Percentiles rank a stretch among this genome's conserved stretches.
These are phyloP conservation scores for Tenualosa ilisha DNA, from an alignment of 2,797 vertebrate species.

Conservation along the genomic window DNA sequence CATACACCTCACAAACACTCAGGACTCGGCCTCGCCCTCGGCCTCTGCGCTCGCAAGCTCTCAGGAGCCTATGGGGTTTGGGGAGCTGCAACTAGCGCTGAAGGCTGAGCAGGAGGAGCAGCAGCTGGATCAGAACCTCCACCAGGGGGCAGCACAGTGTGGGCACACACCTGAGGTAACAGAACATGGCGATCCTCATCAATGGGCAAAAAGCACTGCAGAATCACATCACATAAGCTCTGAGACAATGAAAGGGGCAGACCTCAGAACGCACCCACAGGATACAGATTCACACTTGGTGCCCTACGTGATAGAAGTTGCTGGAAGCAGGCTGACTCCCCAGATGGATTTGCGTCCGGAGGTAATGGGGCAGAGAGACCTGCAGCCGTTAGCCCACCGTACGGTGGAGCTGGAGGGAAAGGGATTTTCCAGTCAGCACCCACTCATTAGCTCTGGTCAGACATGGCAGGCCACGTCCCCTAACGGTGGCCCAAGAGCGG, in stretches of 20 bases:
- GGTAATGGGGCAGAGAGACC: not conserved
- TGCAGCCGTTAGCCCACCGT: not conserved
- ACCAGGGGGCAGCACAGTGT: not conserved
- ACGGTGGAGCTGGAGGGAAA: not conserved
- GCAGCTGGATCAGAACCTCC: not conserved
- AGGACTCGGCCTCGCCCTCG: not conserved
- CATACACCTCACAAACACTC: not conserved
- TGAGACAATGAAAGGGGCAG: not conserved
- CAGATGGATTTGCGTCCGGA: not conserved
- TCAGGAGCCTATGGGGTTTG: not conserved
- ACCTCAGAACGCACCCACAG: not conserved
- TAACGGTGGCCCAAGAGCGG: not conserved
- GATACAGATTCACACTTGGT: not conserved
- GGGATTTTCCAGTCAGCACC: not conserved
- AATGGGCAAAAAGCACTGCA: not conserved
- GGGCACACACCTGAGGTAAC: not conserved
- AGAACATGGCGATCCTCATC: not conserved
- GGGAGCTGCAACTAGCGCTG: slow-evolving; percentile 13
- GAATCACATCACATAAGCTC: not conserved
- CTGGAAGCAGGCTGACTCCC: not conserved
- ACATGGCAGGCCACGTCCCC: not conserved
- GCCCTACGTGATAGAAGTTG: not conserved
- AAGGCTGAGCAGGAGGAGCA: slow-evolving; percentile 13
- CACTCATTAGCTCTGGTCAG: not conserved
- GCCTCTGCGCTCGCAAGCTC: not conserved